Evolutionary conservation across 2,888 invertebrate species (phyloP), one percentile per base, ranked within the genome.

Genomic region (Nemapogon koenigi): DNA sequence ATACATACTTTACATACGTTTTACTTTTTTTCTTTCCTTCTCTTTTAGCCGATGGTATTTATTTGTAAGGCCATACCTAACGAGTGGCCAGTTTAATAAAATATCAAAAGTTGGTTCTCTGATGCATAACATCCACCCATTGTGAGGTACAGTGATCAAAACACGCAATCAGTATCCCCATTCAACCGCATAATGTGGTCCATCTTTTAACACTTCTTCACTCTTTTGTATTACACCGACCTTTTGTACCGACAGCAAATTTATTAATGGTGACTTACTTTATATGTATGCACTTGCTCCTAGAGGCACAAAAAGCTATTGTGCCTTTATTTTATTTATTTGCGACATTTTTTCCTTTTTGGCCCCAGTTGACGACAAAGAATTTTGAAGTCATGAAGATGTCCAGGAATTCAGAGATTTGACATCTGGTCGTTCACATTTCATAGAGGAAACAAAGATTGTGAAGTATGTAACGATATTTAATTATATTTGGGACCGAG

Each of bases 151-250:
- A 40, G 49, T 49, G 60, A 65, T 66, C 64, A 64, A 57, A 67
- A 65, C 63, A 66, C 54, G 63, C 63, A 68, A 71, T 71, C 68
- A 67, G 60, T 54, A 55, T 53, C 57, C 50, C 59, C 59, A 66
- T 71, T 69, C 58, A 62, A 33, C 38, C 49, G 55, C 57, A 64
- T 67, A 67, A 65, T 59, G 56, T 60, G 50, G 56, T 59, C 60
- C 62, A 66, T 69, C 66, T 68, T 60, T 68, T 69, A 66, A 68
- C 67, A 65, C 66, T 61, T 62, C 54, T 49, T 47, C 41, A 7
- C 10, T 48, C 58, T 52, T 57, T 62, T 60, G 55, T 60, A 28
- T 39, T 40, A 48, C 46, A 40, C 41, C 47, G 48, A 39, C 48
- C 51, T 51, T 59, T 65, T 62, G 58, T 67, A 47, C 14, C 18